phyloP scores from a whole-genome alignment of 1,140 invertebrate genomes.

The Lycorma delicatula region DNA sequence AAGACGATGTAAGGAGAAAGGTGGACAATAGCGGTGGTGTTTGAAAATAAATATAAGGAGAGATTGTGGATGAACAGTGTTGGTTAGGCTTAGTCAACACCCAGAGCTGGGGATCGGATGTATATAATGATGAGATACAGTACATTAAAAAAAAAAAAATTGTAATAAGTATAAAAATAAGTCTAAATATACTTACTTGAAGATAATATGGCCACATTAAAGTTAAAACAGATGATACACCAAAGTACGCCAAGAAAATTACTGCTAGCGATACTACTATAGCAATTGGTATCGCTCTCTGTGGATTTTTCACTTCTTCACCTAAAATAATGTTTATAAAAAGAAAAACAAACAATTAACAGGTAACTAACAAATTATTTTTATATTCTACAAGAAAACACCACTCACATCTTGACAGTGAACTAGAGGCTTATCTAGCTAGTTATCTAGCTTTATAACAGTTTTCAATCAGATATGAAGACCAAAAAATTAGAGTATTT shows the following conservation, averaged over 20 bases:
- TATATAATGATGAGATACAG: neutral
- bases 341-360: neutral
- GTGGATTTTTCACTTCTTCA: conserved; percentile 67
- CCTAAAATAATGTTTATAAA: conserved; percentile 18
- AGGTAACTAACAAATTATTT: neutral
- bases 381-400: neutral
- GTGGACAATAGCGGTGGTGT: too few species aligned
- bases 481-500: too few species aligned
- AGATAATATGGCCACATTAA: conserved; percentile 84
- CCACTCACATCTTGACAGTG: neutral
- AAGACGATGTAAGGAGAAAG: too few species aligned
- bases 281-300: conserved; percentile 80
- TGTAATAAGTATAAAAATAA: neutral
- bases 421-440: too few species aligned
- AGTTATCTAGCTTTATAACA: too few species aligned
- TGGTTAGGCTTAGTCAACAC: neutral
- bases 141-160: neutral
- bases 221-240: conserved; percentile 76
- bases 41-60: neutral
- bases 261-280: conserved; percentile 74
- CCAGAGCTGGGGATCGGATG: neutral
- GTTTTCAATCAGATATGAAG: too few species aligned
- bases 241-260: conserved; percentile 81
- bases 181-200: conserved; percentile 38
- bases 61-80: neutral